These are phyloP conservation scores for Ostrea edulis DNA, from an alignment of 1,140 invertebrate genomes.

Conservation along the genomic window DNA sequence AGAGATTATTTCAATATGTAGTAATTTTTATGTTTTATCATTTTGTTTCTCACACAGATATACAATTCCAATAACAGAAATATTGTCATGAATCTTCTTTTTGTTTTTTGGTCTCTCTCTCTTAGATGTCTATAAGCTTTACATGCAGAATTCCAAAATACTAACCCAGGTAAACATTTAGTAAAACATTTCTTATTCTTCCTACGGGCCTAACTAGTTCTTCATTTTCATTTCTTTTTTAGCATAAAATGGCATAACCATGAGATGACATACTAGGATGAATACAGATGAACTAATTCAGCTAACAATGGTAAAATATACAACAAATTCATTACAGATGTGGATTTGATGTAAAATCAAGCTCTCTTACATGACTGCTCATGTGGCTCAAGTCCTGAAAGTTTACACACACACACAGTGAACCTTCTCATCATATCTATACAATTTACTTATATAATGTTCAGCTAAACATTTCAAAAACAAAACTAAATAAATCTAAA, in stretches of 20 bases:
- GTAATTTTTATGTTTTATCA: not conserved
- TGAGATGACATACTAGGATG: not conserved
- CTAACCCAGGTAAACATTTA: not conserved
- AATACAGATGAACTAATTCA: constrained; percentile 15
- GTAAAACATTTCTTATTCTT: not conserved
- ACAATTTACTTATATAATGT: not conserved
- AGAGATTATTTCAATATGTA: not conserved
- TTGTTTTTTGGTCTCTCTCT: not conserved
- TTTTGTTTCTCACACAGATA: not conserved
- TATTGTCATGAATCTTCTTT: not conserved
- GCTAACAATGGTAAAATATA: constrained; percentile 14
- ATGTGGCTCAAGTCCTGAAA: constrained; percentile 31
- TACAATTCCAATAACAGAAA: not conserved
- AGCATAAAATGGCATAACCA: not conserved
- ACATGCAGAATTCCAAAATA: not conserved
- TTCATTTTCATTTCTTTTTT: not conserved
- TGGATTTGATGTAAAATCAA: not conserved
- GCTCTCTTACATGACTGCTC: constrained; percentile 30
- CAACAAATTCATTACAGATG: constrained; percentile 11
- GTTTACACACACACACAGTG: not conserved
- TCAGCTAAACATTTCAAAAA: not conserved
- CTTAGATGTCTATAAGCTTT: not conserved
- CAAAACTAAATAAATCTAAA: not conserved
- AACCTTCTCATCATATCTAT: not conserved
- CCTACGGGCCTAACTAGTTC: not conserved